Base-by-base conservation (phyloP, 2,113 vertebrate species). In the Vombatus ursinus region DNA sequence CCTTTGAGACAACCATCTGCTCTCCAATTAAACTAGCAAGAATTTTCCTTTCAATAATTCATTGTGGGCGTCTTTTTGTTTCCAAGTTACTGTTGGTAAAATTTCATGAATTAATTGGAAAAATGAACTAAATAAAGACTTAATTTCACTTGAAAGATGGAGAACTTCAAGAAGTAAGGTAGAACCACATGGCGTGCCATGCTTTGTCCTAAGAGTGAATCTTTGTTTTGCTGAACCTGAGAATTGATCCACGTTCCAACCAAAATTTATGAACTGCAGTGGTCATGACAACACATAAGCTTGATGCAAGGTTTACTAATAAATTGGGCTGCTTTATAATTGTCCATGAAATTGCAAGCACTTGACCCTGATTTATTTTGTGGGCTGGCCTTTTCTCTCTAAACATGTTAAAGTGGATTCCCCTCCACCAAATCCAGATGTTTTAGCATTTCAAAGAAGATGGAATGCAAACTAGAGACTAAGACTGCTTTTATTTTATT, bases 341-440 rank as follows among this genome's bases (percentile, higher is more conserved):
- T 96, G 96, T 54, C 97, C 97, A 0, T 98, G 97, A 97, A 98
- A 98, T 97, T 97, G 96, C 94, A 97, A 97, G 90, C 89, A 96
- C 96, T 98, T 98, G 96, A 98, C 97, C 98, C 96, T 97, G 98
- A 97, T 97, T 98, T 97, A 98, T 98, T 97, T 97, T 98, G 98
- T 96, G 97, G 97, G 97, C 89, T 97, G 98, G 94, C 90, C 97
- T 97, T 97, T 97, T 96, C 95, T 96, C 95, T 96, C 95, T n/a
- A 97, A 97, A 95, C 96, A 98, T 97, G 96, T 96, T 98, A 96
- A 97, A 98, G 77, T 97, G 95, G 94, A 96, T 96, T 96, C 96
- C 97, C 94, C 89, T 95, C 89, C 52, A 24, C 94, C 95, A 91
- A 97, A 98, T 97, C 97, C 98, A 98, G 98, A 97, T 98, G 98